A percentile compares a stretch with the other conserved stretches of the same genome.
Evolutionary conservation across 2,113 vertebrate species (phyloP).

Genomic region (Pollimyrus isidori): DNA sequence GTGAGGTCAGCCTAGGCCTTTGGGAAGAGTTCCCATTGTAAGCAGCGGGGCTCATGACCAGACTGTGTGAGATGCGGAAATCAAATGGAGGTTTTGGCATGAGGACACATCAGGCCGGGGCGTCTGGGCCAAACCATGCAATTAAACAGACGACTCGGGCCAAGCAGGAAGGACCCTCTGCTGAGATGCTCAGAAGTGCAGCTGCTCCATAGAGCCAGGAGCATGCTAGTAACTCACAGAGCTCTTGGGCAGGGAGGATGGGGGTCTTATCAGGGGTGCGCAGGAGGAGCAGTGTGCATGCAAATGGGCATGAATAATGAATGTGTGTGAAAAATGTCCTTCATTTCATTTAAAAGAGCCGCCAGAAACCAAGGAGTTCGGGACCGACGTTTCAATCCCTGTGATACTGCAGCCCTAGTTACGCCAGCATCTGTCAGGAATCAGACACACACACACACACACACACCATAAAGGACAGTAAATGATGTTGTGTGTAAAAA

Average conservation of each 20-base stretch:
- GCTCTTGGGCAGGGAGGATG: not conserved
- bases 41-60: not conserved
- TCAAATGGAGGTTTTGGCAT: not conserved
- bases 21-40: not conserved
- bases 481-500: not conserved
- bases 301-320: conserved; percentile 1
- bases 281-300: not conserved
- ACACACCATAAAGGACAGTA: not conserved
- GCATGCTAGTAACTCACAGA: not conserved
- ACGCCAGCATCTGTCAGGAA: not conserved
- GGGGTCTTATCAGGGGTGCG: not conserved
- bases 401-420: not conserved
- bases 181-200: not conserved
- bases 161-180: not conserved
- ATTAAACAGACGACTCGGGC: not conserved
- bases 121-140: not conserved
- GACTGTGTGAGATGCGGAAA: not conserved
- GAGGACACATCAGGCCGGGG: not conserved
- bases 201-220: not conserved
- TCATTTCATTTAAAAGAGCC: not conserved
- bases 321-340: conserved; percentile 4
- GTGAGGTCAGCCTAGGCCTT: not conserved
- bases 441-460: not conserved
- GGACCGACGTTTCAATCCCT: not conserved
- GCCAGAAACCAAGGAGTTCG: not conserved